Evolutionary conservation across 2,113 vertebrate genomes (phyloP), one percentile per base, ranked within the genome.

Genomic region (Rhipidura dahli): DNA sequence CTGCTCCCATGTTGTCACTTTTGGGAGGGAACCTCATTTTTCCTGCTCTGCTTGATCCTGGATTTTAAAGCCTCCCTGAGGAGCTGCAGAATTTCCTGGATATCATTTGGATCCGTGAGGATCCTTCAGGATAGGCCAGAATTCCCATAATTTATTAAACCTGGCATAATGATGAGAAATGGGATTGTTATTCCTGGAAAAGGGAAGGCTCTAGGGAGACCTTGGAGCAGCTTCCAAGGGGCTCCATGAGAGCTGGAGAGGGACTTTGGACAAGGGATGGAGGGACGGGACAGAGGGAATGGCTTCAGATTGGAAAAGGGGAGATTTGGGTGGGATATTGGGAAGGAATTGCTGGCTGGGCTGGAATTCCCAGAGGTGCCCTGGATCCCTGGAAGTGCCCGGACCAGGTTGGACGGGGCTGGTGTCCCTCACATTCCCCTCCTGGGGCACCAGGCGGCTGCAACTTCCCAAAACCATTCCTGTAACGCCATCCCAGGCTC

Each of bases 1-100:
- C 30, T 1, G 0, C 21, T 45, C 57, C 22, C 2, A 1, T 2
- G 1, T 8, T 12, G 1, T 30, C 61, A 7, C 11, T 31, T n/a
- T 17, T 35, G 40, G 44, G 23, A 12, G 30, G 45, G 28, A 83
- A 10, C 19, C n/a, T 57, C 8, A 0, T 33, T 84, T 60, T 70
- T 40, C 68, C 50, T 15, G 0, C 68, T 22, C 77, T 18, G 28
- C 8, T 69, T 3, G 17, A 15, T 9, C 56, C 28, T 2, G 0
- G 17, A 2, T 61, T 78, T 37, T 44, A 65, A 72, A 77, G 23
- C 9, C 15, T 9, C 31, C n/a, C 71, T 79, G 14, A 28, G 15
- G 30, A n/a, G 75, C 56, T 70, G 30, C 18, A 11, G 44, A 10
- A 35, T 24, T 16, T 27, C 59, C 66, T 11, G 57, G 83, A 33